phyloP scores from a whole-genome alignment of 1,140 invertebrate species.

The Meteorus sp. region DNA sequence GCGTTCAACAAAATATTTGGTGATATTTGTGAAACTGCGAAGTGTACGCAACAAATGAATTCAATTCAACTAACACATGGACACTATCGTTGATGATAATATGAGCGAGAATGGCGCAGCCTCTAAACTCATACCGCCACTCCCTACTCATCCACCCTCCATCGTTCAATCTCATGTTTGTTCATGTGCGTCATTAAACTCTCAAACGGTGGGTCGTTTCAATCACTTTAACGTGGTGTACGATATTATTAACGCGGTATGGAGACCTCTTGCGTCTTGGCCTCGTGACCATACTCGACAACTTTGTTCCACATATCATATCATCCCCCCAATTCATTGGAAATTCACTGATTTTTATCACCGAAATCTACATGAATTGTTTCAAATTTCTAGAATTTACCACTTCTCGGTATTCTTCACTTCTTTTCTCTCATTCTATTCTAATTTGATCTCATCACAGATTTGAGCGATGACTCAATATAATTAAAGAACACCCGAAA shows the following conservation, averaged over 20 bases:
- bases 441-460: too few relatives aligned
- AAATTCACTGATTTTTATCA: too few relatives aligned
- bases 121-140: neutral
- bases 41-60: neutral
- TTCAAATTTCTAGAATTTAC: too few relatives aligned
- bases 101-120: slow-evolving; percentile 8
- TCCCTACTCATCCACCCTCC: slow-evolving; percentile 19
- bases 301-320: too few relatives aligned
- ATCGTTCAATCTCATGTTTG: neutral
- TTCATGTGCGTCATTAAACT: neutral
- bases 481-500: too few relatives aligned
- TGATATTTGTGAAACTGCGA: neutral
- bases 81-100: neutral
- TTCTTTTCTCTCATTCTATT: too few relatives aligned
- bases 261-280: neutral
- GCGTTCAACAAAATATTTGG: neutral
- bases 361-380: too few relatives aligned
- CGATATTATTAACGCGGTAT: neutral
- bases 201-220: slow-evolving; percentile 1
- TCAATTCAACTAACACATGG: neutral
- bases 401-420: too few relatives aligned
- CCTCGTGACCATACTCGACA: too few relatives aligned
- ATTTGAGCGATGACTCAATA: too few relatives aligned
- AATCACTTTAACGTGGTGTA: slow-evolving; percentile 1
- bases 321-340: too few relatives aligned